Evolutionary conservation across 1,140 invertebrate species (phyloP), one percentile per base, ranked within the genome.

Genomic region (Leptinotarsa defecta): DNA sequence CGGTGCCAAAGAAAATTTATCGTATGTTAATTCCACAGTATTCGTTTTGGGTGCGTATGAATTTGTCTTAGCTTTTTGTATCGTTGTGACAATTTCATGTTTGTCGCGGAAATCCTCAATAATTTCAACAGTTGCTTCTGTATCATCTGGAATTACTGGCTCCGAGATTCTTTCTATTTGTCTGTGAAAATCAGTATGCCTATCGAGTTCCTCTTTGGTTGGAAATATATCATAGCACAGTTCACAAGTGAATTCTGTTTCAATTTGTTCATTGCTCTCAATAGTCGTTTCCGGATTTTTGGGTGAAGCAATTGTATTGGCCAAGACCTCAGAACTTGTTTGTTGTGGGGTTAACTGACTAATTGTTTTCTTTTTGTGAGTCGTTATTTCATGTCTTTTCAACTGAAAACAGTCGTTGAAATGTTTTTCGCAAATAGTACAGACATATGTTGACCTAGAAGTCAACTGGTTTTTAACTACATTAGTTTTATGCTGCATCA

Each of bases 211-310:
- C 52, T 75, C 71, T 65, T 68, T 27, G n/a, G 78, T 72, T 24
- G 62, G 61, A 61, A 79, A 79, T 6, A 77, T 75, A 48, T 79
- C 78, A 61, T 79, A 79, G 62, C 78, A 79, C 0, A 77, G 48
- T 61, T 75, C 75, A 62, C 78, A 79, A n/a, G 72, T 74, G 67
- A 69, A 74, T 49, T 74, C 73, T 11, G 65, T 62, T 49, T 74
- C 65, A 20, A n/a, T 48, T 48, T 74, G 73, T 15, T 48, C 68
- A 3, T 8, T 43, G 8, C n/a, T n/a, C 11, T 70, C 34, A 11
- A 43, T 11, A 13, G 22, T 4, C 11, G 67, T n/a, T 19, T 68
- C 67, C 22, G 34, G 13, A 43, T 43, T 43, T 11, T 43, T 43
- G 34, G 34, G 34, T 43, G 34, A 3, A 43, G 8, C 34, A 43